Conservation (phyloP, 2,113 vertebrate genomes). For the Pollimyrus isidori region DNA sequence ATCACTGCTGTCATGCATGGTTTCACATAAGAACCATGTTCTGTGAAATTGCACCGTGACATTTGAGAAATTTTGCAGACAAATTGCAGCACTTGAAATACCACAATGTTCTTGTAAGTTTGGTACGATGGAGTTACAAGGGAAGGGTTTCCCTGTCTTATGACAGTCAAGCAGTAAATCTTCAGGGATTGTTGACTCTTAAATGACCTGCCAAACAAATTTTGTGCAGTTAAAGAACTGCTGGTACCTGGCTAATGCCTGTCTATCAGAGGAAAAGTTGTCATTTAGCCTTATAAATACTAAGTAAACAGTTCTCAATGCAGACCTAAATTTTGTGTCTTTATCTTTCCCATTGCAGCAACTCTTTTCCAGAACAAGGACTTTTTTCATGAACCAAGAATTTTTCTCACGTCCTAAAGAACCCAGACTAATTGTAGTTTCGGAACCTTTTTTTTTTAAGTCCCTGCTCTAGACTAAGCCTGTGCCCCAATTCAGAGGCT, state of each 20-base stretch:
- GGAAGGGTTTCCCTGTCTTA: not conserved
- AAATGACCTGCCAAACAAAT: not conserved
- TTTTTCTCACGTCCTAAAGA: not conserved
- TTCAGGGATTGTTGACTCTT: not conserved
- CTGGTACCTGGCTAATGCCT: not conserved
- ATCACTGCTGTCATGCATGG: not conserved
- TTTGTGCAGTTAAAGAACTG: not conserved
- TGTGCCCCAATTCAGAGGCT: no score
- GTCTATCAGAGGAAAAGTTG: not conserved
- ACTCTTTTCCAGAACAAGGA: not conserved
- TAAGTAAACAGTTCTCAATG: not conserved
- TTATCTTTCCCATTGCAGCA: not conserved
- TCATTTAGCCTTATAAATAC: not conserved
- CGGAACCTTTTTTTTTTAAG: not conserved
- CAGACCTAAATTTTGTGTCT: not conserved
- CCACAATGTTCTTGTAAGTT: not conserved
- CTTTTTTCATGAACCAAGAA: not conserved
- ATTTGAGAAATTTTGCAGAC: not conserved
- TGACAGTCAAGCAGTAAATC: not conserved
- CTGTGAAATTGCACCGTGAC: not conserved
- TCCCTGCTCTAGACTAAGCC: no score
- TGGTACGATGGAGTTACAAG: not conserved
- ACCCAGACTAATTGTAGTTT: not conserved
- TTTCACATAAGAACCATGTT: not conserved
- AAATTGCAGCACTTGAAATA: not conserved